phyloP scores from a whole-genome alignment of 1,140 invertebrate species.

The Sitophilus oryzae region DNA sequence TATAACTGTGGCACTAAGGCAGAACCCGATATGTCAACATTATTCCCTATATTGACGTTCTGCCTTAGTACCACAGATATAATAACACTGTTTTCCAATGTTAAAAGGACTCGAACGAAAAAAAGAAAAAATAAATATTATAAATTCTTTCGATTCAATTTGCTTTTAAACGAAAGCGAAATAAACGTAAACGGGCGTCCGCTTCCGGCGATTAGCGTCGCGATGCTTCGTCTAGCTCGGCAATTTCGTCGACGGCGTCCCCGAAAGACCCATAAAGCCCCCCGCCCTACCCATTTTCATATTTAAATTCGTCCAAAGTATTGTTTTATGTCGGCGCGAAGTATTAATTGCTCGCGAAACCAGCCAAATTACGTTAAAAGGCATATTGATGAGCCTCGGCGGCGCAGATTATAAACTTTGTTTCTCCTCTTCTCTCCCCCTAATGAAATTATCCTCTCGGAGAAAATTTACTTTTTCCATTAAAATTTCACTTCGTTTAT shows the following conservation, averaged over 20 bases:
- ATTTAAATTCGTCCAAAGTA: slow-evolving; percentile 35
- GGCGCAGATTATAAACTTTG: slow-evolving; percentile 30
- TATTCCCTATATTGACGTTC: too few species aligned
- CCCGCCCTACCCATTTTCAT: slow-evolving; percentile 30
- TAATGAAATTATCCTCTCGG: slow-evolving; percentile 26
- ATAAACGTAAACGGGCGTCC: background rate
- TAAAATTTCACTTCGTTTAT: slow-evolving; percentile 26
- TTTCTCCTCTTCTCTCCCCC: slow-evolving; percentile 18
- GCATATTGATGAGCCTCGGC: slow-evolving; percentile 32
- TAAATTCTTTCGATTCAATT: background rate
- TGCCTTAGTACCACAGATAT: too few species aligned
- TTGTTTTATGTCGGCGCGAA: slow-evolving; percentile 35
- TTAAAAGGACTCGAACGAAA: too few species aligned
- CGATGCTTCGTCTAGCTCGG: background rate
- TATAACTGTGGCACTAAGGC: too few species aligned
- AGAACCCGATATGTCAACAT: too few species aligned
- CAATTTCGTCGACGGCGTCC: slow-evolving; percentile 9
- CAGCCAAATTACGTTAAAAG: slow-evolving; percentile 31
- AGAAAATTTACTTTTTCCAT: slow-evolving; percentile 28
- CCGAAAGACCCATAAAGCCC: slow-evolving; percentile 28
- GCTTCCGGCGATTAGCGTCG: background rate
- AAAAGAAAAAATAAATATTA: too few species aligned
- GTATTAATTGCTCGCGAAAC: slow-evolving; percentile 32
- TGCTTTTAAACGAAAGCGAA: background rate
- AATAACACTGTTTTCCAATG: too few species aligned